Evolutionary conservation across 2,888 invertebrate genomes (phyloP), one percentile per base, ranked within the genome.

Genomic region (Amblyjoppa fuscipennis): DNA sequence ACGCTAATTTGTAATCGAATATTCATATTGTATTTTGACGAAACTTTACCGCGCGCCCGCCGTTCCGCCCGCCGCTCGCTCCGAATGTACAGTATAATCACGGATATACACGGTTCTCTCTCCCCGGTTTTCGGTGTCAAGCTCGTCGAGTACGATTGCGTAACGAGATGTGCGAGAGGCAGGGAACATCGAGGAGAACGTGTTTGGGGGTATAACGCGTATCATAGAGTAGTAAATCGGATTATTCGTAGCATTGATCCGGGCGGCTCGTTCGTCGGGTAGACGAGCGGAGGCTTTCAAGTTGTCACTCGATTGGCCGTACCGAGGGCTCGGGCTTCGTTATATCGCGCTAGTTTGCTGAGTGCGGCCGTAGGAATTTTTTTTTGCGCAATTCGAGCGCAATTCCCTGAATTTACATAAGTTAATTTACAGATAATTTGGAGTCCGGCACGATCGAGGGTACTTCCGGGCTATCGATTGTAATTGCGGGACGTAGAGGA

Each of bases 21-120:
- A 87, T 87, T 87, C 87, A 86, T 83, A 86, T 86, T 68, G 79
- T 76, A 80, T 86, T 86, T 86, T 75, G 80, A 84, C 76, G 83
- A 82, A 79, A 86, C 69, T 84, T 82, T 81, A 77, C 31, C 78
- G 84, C 51, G 25, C 51, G 25, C 38, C 41, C 74, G 13, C 31
- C 28, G 45, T 3, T n/a, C 16, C 74, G n/a, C 28, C 1, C 11
- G 11, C 34, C 66, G 9, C 34, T 16, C 20, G 28, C 6, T 28
- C 25, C 66, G 38, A 34, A 45, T 59, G 69, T 74, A 49, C 45
- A 5, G 45, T 49, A 49, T 16, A 49, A 49, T 49, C 45, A 49
- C 45, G 13, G 16, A 49, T 49, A 16, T 49, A 16, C 45, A 16
- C 45, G 45, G 45, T 3, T 49, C 41, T 49, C 45, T 49, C 45